phyloP scores from a whole-genome alignment of 2,113 vertebrate genomes.

The Perca flavescens region DNA sequence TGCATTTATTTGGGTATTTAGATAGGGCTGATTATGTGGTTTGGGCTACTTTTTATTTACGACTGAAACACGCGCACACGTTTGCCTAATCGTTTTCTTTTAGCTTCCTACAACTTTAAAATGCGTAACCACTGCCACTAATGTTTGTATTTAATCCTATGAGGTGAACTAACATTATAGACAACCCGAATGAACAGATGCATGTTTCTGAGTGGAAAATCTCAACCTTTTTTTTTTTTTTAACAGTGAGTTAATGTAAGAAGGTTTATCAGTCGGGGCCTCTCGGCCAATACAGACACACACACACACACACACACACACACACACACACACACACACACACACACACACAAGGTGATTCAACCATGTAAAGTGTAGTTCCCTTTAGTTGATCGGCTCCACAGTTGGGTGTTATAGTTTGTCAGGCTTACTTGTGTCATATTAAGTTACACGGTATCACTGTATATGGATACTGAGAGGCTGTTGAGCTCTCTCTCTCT shows the following conservation, averaged over 20 bases:
- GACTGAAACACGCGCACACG: neutral
- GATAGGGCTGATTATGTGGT: neutral
- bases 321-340: neutral
- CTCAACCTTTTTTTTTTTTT: neutral
- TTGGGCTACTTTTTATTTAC: neutral
- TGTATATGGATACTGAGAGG: conserved; percentile 3
- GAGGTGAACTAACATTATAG: neutral
- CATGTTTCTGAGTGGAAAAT: neutral
- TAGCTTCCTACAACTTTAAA: neutral
- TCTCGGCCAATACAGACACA: conserved; percentile 12
- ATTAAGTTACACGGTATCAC: conserved; percentile 48
- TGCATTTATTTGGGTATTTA: neutral
- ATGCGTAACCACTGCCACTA: no score
- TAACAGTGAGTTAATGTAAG: conserved; percentile 14
- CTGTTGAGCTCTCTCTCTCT: neutral
- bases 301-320: conserved; percentile 6
- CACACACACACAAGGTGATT: neutral
- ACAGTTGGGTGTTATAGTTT: conserved; percentile 48
- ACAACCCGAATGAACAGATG: neutral
- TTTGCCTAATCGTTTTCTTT: conserved; percentile 3
- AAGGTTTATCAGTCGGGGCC: conserved; percentile 53
- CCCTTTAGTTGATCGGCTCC: conserved; percentile 20
- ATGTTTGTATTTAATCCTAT: neutral
- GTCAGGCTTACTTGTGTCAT: conserved; percentile 29
- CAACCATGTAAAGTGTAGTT: conserved; percentile 23